phyloP scores from a whole-genome alignment of 2,113 vertebrate genomes.

The Cromileptes altivelis region DNA sequence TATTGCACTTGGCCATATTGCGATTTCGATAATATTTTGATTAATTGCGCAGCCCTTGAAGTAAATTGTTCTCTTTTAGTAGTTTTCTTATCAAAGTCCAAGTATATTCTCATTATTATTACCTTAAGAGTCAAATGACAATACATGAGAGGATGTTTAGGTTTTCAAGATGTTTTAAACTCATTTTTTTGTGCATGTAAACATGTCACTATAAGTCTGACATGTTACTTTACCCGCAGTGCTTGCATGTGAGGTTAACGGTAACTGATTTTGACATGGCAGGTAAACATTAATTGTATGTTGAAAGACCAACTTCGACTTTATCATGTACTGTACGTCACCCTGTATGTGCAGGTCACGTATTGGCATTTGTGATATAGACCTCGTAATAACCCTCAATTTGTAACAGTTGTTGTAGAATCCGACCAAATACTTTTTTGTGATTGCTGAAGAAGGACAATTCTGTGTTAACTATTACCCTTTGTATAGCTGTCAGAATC shows the following conservation, averaged over 20 bases:
- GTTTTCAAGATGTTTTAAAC: slow-evolving; percentile 14
- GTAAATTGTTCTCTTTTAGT: not conserved
- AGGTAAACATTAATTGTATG: slow-evolving; percentile 69
- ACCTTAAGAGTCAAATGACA: not conserved
- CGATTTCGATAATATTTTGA: too few relatives aligned
- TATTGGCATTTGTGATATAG: slow-evolving; percentile 68
- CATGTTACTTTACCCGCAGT: slow-evolving; percentile 39
- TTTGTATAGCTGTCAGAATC: slow-evolving; percentile 67
- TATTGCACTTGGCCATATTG: too few relatives aligned
- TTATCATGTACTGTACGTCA: slow-evolving; percentile 37
- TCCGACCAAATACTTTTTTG: slow-evolving; percentile 69
- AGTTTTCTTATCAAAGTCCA: slow-evolving; percentile 3
- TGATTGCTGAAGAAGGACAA: slow-evolving; percentile 66
- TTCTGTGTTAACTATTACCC: slow-evolving; percentile 59
- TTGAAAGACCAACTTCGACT: slow-evolving; percentile 52
- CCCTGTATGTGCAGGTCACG: slow-evolving; percentile 66
- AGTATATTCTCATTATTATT: not conserved
- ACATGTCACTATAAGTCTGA: slow-evolving; percentile 54
- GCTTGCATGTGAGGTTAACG: slow-evolving; percentile 70
- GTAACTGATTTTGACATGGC: slow-evolving; percentile 46
- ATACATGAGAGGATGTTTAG: slow-evolving; percentile 7
- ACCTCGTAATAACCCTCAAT: slow-evolving; percentile 54
- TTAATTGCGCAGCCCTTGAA: not conserved
- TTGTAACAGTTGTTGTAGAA: slow-evolving; percentile 63
- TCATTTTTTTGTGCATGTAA: slow-evolving; percentile 63